Conservation (phyloP, 2,888 invertebrate species). For the Cancer borealis region DNA sequence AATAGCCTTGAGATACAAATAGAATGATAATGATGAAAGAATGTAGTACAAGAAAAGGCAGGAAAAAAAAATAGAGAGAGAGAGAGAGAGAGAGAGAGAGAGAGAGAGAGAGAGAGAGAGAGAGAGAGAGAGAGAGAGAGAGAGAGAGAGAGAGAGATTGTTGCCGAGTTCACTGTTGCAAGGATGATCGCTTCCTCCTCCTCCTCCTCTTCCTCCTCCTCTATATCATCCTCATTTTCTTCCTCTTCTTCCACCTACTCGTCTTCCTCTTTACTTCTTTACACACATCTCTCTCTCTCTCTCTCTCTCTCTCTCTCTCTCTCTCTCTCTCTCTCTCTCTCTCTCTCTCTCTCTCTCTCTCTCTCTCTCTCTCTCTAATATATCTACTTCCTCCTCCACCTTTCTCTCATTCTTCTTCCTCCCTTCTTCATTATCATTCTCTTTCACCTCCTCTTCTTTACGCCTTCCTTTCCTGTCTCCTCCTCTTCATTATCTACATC, state of each 20-base stretch:
- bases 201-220: not conserved
- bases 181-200: constrained; percentile 4
- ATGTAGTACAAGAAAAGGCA: not conserved
- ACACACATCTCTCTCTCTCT: not conserved
- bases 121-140: not conserved
- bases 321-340: no score
- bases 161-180: not conserved
- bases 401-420: no score
- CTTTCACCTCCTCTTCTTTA: no score
- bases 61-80: constrained; percentile 47
- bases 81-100: constrained; percentile 53
- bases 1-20: not conserved
- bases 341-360: constrained; percentile 20
- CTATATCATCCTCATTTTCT: not conserved
- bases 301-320: constrained; percentile 17
- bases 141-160: not conserved
- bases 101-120: constrained; percentile 49
- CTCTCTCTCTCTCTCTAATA: not conserved
- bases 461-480: no score
- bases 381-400: no score
- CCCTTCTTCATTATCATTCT: no score
- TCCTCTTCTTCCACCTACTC: not conserved
- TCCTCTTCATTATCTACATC: no score
- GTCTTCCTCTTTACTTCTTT: not conserved
- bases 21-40: not conserved